phyloP scores from a whole-genome alignment of 1,140 invertebrate species.

The Leucophenga varia region DNA sequence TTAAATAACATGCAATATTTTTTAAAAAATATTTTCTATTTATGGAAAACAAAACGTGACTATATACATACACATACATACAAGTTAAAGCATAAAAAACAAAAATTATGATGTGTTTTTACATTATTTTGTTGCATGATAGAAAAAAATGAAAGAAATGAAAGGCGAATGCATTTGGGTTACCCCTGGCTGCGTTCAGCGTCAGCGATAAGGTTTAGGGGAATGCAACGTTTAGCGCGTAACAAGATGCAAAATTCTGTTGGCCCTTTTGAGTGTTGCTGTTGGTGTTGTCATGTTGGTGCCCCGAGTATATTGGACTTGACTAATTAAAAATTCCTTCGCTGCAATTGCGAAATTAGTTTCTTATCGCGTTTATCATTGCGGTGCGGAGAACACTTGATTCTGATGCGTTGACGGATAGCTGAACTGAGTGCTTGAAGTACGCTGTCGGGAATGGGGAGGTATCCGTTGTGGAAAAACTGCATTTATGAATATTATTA shows the following conservation, averaged over 20 bases:
- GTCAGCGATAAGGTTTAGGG: background rate
- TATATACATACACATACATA: too few species aligned
- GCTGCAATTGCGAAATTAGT: constrained; percentile 52
- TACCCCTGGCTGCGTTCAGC: constrained; percentile 4
- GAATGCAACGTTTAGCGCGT: background rate
- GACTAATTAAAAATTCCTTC: constrained; percentile 52
- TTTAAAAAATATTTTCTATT: too few species aligned
- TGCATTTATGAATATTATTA: constrained; percentile 51
- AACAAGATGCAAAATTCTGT: background rate
- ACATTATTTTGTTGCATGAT: too few species aligned
- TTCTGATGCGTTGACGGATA: constrained; percentile 54
- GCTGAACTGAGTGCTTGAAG: constrained; percentile 29
- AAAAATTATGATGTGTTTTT: too few species aligned
- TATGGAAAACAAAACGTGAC: too few species aligned
- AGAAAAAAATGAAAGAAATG: too few species aligned
- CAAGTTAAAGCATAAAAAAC: too few species aligned
- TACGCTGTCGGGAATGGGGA: background rate
- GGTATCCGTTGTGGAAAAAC: constrained; percentile 23
- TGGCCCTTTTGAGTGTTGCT: too few species aligned
- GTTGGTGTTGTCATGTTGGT: too few species aligned
- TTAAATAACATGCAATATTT: too few species aligned
- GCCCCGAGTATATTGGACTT: too few species aligned
- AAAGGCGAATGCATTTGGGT: too few species aligned
- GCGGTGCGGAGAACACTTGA: constrained; percentile 42
- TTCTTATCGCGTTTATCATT: constrained; percentile 54